Evolutionary conservation across 1,140 invertebrate species (phyloP).

Genomic region (Hyles vespertilio): DNA sequence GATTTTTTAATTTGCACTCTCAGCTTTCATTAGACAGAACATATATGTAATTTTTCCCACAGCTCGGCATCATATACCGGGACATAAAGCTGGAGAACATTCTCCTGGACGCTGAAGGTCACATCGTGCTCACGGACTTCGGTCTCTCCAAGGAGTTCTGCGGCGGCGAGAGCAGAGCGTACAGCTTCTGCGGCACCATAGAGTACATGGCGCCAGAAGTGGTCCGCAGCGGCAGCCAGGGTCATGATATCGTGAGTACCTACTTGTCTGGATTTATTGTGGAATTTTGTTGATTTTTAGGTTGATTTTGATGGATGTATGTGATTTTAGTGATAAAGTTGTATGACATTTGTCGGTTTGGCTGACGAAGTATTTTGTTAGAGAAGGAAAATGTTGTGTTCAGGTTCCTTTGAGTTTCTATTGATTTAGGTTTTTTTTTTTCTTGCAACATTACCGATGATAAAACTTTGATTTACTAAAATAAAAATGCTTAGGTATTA

Average conservation of each 20-base stretch:
- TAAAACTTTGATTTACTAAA: too few relatives aligned
- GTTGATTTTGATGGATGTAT: not conserved
- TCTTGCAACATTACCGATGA: too few relatives aligned
- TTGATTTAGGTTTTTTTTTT: too few relatives aligned
- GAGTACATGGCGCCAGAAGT: constrained; percentile 98
- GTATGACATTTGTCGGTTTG: not conserved
- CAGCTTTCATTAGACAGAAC: too few relatives aligned
- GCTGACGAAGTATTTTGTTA: not conserved
- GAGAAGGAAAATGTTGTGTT: too few relatives aligned
- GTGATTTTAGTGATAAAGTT: not conserved
- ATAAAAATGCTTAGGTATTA: too few relatives aligned
- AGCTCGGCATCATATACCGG: constrained; percentile 96
- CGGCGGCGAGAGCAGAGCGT: constrained; percentile 83
- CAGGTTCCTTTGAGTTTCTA: too few relatives aligned
- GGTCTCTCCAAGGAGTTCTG: constrained; percentile 93
- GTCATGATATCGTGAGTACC: constrained; percentile 93
- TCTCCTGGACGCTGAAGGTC: constrained; percentile 89
- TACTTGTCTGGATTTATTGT: not conserved
- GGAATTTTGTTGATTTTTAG: not conserved
- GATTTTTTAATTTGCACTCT: too few relatives aligned
- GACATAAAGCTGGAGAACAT: constrained; percentile 98
- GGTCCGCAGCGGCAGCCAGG: constrained; percentile 86
- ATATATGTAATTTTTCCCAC: constrained; percentile 21
- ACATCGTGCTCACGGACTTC: constrained; percentile 94
- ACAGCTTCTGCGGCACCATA: constrained; percentile 98